Percentiles rank a stretch among this genome's conserved stretches.
Evolutionary conservation across 2,888 invertebrate genomes (phyloP).

Genomic region (Temnothorax unifasciatus): DNA sequence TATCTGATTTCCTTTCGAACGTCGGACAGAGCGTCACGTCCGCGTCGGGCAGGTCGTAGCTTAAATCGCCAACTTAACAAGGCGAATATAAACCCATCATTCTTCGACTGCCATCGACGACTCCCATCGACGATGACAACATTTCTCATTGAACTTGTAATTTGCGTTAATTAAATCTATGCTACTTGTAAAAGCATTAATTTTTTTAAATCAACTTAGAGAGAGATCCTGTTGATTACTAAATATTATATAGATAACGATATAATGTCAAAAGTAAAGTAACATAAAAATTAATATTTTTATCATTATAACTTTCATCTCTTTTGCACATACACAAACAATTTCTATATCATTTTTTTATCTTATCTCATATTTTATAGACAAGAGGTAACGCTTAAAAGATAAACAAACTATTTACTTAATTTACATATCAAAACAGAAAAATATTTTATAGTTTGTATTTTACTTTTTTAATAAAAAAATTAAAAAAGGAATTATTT

Average conservation of each 20-base stretch:
- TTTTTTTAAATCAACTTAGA: not conserved
- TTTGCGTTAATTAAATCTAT: conserved; percentile 5
- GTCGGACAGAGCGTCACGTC: not conserved
- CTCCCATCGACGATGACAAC: not conserved
- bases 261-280: not conserved
- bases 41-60: not conserved
- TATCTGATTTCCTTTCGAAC: conserved; percentile 34
- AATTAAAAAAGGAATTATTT: not conserved
- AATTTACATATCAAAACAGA: too few species aligned
- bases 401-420: too few species aligned
- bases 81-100: not conserved
- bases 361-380: not conserved
- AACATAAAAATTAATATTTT: not conserved
- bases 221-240: not conserved
- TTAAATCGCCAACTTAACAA: conserved; percentile 26
- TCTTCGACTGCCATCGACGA: too few species aligned
- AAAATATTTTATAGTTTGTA: not conserved
- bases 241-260: not conserved
- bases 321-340: not conserved
- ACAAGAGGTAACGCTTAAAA: too few species aligned
- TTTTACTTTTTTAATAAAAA: not conserved
- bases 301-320: not conserved
- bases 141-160: conserved; percentile 1
- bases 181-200: not conserved
- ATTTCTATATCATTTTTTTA: not conserved